These are phyloP conservation scores for Hydrocynus forskahlii DNA, from an alignment of 2,797 vertebrate genomes.

Conservation along the genomic window DNA sequence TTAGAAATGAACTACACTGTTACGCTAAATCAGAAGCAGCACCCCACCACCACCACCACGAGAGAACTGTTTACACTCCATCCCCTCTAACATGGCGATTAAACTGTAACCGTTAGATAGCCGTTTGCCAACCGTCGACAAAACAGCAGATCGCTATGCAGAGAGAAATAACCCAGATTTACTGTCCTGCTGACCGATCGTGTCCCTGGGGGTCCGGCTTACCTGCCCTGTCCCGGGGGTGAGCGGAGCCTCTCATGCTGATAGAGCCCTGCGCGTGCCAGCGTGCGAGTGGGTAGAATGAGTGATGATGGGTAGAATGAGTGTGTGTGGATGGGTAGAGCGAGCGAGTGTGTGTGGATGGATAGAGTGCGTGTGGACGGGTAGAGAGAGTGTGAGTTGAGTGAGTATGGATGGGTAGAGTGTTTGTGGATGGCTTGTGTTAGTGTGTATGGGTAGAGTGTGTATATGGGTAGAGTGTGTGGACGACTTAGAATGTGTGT, in stretches of 20 bases:
- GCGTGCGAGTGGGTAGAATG: not conserved
- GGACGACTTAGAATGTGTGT: too few relatives aligned
- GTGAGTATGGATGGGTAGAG: not conserved
- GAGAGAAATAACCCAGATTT: not conserved
- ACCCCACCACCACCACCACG: not conserved
- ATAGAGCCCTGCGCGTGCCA: not conserved
- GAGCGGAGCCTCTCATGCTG: not conserved
- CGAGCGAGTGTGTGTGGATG: not conserved
- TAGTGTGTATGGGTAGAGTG: too few relatives aligned
- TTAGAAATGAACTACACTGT: not conserved
- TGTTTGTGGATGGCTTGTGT: not conserved
- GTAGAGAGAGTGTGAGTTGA: not conserved
- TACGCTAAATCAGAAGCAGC: not conserved
- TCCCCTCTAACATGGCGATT: not conserved
- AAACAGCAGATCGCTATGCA: too few relatives aligned
- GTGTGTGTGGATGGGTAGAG: not conserved
- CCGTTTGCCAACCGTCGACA: too few relatives aligned
- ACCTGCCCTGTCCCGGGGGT: not conserved
- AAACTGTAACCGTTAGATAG: not conserved
- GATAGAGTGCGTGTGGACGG: too few relatives aligned
- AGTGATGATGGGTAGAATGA: not conserved
- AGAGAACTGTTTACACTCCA: not conserved
- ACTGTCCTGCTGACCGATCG: not conserved
- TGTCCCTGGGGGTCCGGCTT: not conserved
- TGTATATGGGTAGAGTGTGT: not conserved